These are phyloP conservation scores for Pagrus major DNA, from an alignment of 2,113 vertebrate genomes.

Conservation along the genomic window DNA sequence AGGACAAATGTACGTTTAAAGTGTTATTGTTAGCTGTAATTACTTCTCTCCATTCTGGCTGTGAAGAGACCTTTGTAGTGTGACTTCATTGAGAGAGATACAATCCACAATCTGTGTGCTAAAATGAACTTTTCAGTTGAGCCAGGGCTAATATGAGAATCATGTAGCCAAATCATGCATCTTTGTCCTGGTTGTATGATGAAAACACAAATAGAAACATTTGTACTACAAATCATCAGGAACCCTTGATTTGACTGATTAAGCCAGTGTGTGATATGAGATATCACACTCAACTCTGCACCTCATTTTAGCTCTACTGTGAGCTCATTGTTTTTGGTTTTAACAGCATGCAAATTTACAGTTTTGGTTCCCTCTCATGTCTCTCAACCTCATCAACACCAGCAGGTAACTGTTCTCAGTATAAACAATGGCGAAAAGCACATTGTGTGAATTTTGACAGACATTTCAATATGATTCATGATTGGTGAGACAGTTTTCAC, in stretches of 20 bases:
- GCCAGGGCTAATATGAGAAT: background rate
- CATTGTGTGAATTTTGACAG: no score
- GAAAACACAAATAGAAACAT: background rate
- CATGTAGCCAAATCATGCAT: background rate
- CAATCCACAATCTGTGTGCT: background rate
- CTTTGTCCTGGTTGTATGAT: background rate
- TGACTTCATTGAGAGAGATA: background rate
- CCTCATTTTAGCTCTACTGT: background rate
- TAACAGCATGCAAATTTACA: background rate
- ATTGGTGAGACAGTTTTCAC: no score
- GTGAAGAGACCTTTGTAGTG: background rate
- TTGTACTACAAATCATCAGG: background rate
- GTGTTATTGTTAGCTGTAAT: conserved; percentile 12
- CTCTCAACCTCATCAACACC: background rate
- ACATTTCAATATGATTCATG: no score
- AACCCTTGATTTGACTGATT: background rate
- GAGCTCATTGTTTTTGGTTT: background rate
- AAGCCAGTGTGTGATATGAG: no score
- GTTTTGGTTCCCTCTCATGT: background rate
- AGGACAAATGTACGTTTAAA: conserved; percentile 12
- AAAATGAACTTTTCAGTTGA: background rate
- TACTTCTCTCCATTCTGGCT: background rate
- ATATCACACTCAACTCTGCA: background rate
- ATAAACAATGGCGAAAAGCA: no score
- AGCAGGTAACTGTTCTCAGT: background rate